These are phyloP conservation scores for Hylaeus anthracinus DNA, from an alignment of 1,140 invertebrate genomes.

Conservation along the genomic window DNA sequence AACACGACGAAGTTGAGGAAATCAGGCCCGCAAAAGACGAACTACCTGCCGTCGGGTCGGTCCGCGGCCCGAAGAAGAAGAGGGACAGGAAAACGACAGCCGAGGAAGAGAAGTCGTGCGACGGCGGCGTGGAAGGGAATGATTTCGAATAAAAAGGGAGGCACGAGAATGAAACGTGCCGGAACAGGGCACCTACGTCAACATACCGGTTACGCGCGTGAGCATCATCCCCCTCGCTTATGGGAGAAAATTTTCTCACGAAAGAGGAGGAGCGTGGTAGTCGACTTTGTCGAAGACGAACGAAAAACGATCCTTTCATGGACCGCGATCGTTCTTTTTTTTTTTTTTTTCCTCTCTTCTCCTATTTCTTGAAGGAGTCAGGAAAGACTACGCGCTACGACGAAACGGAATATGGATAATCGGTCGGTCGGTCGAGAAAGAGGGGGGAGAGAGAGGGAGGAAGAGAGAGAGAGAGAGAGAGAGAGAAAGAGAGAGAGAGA, in stretches of 20 bases:
- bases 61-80: not conserved
- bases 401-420: constrained; percentile 14
- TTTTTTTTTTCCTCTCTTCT: constrained; percentile 5
- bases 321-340: constrained; percentile 4
- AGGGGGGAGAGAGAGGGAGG: too few relatives aligned
- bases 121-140: not conserved
- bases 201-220: constrained; percentile 26
- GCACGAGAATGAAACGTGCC: constrained; percentile 31
- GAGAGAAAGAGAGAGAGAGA: too few relatives aligned
- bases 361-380: constrained; percentile 31
- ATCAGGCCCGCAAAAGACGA: constrained; percentile 23
- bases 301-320: constrained; percentile 40
- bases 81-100: too few relatives aligned
- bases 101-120: not conserved
- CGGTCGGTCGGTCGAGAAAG: too few relatives aligned
- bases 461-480: too few relatives aligned
- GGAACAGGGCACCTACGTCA: constrained; percentile 17
- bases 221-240: constrained; percentile 8
- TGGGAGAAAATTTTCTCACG: constrained; percentile 38
- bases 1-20: constrained; percentile 9
- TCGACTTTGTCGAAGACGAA: constrained; percentile 23
- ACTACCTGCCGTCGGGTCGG: constrained; percentile 6
- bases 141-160: constrained; percentile 5
- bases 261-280: constrained; percentile 21
- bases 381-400: not conserved